A percentile compares a stretch with the other conserved stretches of the same genome.
phyloP scores from a whole-genome alignment of 2,888 invertebrate species.

The Eulithis prunata region DNA sequence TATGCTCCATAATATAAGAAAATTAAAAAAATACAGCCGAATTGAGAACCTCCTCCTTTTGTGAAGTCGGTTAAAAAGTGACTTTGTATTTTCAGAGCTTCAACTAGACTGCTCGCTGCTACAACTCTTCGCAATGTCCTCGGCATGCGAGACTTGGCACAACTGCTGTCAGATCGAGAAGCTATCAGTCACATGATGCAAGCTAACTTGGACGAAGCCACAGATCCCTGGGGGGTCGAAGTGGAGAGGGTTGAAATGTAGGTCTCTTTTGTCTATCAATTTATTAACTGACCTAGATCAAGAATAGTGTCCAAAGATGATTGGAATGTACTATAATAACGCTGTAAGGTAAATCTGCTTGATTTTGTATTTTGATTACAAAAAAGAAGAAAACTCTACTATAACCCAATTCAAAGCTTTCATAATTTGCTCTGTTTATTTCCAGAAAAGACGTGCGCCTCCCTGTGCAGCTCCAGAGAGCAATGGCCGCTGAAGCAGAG shows the following conservation, averaged over 20 bases:
- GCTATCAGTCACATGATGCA: slow-evolving; percentile 97
- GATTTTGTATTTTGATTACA: no score
- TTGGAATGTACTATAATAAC: no score
- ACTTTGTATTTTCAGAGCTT: slow-evolving; percentile 89
- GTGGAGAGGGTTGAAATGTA: slow-evolving; percentile 98
- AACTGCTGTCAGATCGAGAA: slow-evolving; percentile 96
- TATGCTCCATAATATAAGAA: no score
- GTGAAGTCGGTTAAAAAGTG: no score
- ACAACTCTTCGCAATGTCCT: slow-evolving; percentile 95
- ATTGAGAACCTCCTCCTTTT: no score
- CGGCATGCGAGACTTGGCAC: slow-evolving; percentile 95
- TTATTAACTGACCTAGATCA: no score
- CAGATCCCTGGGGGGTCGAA: slow-evolving; percentile 97
- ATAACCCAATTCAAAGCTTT: neutral
- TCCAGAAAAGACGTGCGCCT: slow-evolving; percentile 77
- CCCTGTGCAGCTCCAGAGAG: slow-evolving; percentile 85
- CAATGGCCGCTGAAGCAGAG: slow-evolving; percentile 89
- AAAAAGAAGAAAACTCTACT: no score
- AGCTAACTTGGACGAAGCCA: slow-evolving; percentile 92
- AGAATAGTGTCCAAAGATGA: no score
- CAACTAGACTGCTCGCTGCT: slow-evolving; percentile 92
- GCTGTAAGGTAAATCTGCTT: no score
- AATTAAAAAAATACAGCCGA: no score
- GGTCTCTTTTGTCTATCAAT: slow-evolving; percentile 42
- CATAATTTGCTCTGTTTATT: neutral